Evolutionary conservation across 1,140 invertebrate species (phyloP).

Genomic region (Drosophila subobscura): DNA sequence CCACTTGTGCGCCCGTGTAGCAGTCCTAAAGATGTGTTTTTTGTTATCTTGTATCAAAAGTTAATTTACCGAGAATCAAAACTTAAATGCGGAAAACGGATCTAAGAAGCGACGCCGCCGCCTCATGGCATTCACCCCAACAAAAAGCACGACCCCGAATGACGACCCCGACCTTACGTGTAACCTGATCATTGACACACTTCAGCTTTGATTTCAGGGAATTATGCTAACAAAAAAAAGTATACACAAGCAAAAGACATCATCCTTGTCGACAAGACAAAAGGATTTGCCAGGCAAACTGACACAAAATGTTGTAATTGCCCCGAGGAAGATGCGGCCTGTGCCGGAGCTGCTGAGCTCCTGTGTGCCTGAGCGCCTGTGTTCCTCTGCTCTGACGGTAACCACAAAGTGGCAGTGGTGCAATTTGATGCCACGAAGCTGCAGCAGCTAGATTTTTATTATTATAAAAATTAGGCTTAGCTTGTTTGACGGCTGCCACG

Average conservation of each 20-base stretch:
- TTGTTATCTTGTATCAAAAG: conserved; percentile 59
- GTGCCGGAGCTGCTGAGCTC: too few relatives aligned
- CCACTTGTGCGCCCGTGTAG: conserved; percentile 51
- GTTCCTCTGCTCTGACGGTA: conserved; percentile 9
- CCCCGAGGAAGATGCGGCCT: conserved; percentile 25
- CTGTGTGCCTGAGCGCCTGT: conserved; percentile 1
- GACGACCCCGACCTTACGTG: conserved; percentile 27
- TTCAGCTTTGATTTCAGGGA: conserved; percentile 79
- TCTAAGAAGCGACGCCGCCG: conserved; percentile 53
- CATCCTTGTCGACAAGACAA: conserved; percentile 44
- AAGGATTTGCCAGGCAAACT: conserved; percentile 74
- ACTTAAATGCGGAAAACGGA: conserved; percentile 70
- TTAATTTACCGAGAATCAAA: conserved; percentile 83
- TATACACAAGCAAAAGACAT: conserved; percentile 1
- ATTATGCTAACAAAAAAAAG: conserved; percentile 57
- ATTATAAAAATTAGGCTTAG: conserved; percentile 80
- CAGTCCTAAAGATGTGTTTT: conserved; percentile 49
- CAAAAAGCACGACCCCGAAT: conserved; percentile 10
- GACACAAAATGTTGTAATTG: conserved; percentile 83
- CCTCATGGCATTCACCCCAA: conserved; percentile 13
- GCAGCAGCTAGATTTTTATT: conserved; percentile 67
- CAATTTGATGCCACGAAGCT: conserved; percentile 42
- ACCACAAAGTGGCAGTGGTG: conserved; percentile 61
- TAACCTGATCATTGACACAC: conserved; percentile 78
- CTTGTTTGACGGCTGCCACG: conserved; percentile 55